These are phyloP conservation scores for Noctua janthina DNA, from an alignment of 2,888 invertebrate species.

Conservation along the genomic window DNA sequence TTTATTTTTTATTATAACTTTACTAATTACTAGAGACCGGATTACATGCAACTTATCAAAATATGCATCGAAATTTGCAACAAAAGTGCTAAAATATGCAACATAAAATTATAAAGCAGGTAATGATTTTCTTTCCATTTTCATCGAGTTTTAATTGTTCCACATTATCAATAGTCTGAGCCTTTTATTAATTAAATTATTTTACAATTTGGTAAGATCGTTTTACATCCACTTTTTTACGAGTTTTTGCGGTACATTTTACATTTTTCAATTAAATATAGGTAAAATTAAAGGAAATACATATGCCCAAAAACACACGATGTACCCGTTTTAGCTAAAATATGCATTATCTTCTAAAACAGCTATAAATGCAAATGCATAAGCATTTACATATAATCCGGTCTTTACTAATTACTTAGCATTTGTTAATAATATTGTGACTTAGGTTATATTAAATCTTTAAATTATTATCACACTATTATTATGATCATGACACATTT, in stretches of 20 bases:
- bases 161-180: neutral
- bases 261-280: neutral
- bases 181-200: neutral
- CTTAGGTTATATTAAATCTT: slow-evolving; percentile 65
- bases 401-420: neutral
- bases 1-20: slow-evolving; percentile 7
- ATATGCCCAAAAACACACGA: neutral
- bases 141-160: neutral
- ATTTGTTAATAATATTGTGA: slow-evolving; percentile 50
- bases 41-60: neutral
- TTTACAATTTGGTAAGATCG: neutral
- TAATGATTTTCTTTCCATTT: neutral
- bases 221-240: neutral
- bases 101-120: neutral
- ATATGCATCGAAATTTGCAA: neutral
- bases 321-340: neutral
- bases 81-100: neutral
- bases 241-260: neutral
- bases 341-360: neutral
- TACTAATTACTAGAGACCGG: neutral
- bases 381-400: neutral
- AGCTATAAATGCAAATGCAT: neutral
- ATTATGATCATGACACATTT: slow-evolving; percentile 65
- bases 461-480: slow-evolving; percentile 66
- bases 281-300: neutral